Conservation (phyloP, 2,113 vertebrate species). For the Nymphicus hollandicus region DNA sequence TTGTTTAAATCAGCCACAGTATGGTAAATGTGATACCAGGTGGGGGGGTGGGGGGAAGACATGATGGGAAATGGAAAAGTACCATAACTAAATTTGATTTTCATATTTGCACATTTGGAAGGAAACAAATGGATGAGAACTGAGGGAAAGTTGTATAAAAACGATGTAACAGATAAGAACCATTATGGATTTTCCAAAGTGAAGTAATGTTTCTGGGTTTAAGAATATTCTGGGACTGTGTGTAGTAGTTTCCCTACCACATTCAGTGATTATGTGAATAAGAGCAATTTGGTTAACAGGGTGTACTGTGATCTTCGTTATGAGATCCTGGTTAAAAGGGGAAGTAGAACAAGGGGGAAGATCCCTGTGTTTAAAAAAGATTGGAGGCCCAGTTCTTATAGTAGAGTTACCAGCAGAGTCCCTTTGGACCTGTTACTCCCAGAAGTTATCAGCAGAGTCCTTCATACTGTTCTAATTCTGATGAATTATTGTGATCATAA, state of each 20-base stretch:
- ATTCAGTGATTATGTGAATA: neutral
- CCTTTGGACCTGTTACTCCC: neutral
- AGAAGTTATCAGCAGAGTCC: neutral
- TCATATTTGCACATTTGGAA: neutral
- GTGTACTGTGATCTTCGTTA: neutral
- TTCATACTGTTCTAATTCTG: neutral
- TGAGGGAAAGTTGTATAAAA: neutral
- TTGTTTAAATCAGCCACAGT: neutral
- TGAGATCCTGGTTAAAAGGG: neutral
- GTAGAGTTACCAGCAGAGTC: neutral
- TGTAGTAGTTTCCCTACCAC: fast-evolving
- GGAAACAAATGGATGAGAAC: neutral
- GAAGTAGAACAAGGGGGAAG: neutral
- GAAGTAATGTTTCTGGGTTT: neutral
- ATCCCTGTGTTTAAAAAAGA: neutral
- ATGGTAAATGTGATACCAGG: neutral
- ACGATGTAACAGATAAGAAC: neutral
- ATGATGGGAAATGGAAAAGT: neutral
- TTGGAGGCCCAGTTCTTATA: neutral
- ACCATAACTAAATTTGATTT: neutral
- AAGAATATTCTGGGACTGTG: neutral
- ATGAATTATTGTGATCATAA: neutral
- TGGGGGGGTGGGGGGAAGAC: too few relatives aligned
- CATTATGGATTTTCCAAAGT: neutral
- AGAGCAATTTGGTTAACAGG: neutral